Conservation (phyloP, 1,140 invertebrate genomes). For the Drosophila burlai region DNA sequence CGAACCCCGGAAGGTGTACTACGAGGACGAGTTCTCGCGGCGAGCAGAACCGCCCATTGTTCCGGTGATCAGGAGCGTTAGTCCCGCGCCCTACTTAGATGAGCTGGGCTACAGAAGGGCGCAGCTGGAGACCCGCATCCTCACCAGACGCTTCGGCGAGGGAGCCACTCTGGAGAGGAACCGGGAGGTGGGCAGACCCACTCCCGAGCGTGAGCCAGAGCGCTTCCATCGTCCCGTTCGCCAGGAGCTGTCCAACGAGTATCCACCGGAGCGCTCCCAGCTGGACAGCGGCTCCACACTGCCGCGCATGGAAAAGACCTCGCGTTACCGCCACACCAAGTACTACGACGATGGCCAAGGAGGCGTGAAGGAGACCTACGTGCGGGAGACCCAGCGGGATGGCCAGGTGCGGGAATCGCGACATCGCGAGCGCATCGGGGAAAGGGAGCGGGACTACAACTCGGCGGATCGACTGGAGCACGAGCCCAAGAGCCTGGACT, state of each 20-base stretch:
- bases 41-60: slow-evolving; percentile 77
- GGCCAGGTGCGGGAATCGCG: slow-evolving; percentile 87
- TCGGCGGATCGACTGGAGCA: slow-evolving; percentile 85
- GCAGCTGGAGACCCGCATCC: slow-evolving; percentile 89
- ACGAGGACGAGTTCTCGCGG: slow-evolving; percentile 80
- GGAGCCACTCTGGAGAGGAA: slow-evolving; percentile 57
- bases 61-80: slow-evolving; percentile 77
- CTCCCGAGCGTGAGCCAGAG: slow-evolving; percentile 48
- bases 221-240: slow-evolving; percentile 62
- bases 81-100: slow-evolving; percentile 86
- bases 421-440: slow-evolving; percentile 82
- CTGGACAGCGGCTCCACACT: slow-evolving; percentile 46
- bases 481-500: slow-evolving; percentile 89
- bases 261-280: slow-evolving; percentile 55
- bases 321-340: slow-evolving; percentile 80
- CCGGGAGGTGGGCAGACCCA: slow-evolving; percentile 24
- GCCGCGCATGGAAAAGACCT: slow-evolving; percentile 73
- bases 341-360: slow-evolving; percentile 85
- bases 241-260: slow-evolving; percentile 49
- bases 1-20: slow-evolving; percentile 86
- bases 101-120: slow-evolving; percentile 89
- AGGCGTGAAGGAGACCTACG: slow-evolving; percentile 86
- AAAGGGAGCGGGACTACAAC: slow-evolving; percentile 66
- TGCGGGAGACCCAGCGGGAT: slow-evolving; percentile 86
- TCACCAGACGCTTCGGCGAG: slow-evolving; percentile 79